phyloP scores from a whole-genome alignment of 2,888 invertebrate genomes.

The Plusia festucae region DNA sequence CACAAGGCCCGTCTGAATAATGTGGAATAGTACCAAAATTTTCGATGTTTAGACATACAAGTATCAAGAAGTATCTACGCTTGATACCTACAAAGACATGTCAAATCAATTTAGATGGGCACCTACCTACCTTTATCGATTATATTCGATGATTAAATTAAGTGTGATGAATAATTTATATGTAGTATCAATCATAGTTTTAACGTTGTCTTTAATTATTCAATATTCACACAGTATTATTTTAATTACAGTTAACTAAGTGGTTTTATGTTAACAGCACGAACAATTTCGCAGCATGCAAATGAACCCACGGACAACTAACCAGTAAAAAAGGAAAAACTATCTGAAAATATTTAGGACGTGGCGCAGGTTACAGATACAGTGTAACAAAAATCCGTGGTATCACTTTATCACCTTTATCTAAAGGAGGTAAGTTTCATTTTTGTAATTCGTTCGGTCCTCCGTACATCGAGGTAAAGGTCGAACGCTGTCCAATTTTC shows the following conservation, averaged over 20 bases:
- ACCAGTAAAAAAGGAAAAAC: slow-evolving; percentile 9
- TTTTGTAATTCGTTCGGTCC: background rate
- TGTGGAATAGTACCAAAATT: background rate
- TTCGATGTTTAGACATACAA: background rate
- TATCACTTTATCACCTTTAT: too few relatives aligned
- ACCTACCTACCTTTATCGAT: too few relatives aligned
- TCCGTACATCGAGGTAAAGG: slow-evolving; percentile 44
- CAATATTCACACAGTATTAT: too few relatives aligned
- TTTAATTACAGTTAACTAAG: background rate
- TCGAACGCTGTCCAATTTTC: slow-evolving; percentile 23
- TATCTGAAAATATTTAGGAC: slow-evolving; percentile 39
- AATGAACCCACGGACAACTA: slow-evolving; percentile 9
- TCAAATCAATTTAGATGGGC: too few relatives aligned
- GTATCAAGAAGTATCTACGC: background rate
- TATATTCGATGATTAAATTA: too few relatives aligned
- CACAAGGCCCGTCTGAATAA: background rate
- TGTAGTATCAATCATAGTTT: too few relatives aligned
- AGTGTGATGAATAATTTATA: too few relatives aligned
- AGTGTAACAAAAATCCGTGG: background rate
- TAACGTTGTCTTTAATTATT: background rate
- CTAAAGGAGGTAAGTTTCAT: background rate
- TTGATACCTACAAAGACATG: too few relatives aligned
- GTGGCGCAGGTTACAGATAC: slow-evolving; percentile 13
- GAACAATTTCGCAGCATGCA: background rate
- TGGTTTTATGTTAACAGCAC: background rate